These are phyloP conservation scores for Marasmarcha lunaedactyla DNA, from an alignment of 2,888 invertebrate species.

Conservation along the genomic window DNA sequence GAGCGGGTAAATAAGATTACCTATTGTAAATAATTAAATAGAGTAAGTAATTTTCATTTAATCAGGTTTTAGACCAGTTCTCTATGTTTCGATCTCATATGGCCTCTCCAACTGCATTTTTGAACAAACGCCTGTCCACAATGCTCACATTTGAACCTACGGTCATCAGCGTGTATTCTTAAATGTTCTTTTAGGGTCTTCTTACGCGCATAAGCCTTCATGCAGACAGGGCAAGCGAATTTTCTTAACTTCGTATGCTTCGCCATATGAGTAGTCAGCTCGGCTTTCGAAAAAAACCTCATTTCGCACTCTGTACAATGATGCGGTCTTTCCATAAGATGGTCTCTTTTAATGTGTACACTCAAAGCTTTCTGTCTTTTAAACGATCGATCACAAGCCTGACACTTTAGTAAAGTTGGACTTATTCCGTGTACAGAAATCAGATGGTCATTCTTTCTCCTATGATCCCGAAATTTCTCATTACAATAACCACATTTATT, in stretches of 20 bases:
- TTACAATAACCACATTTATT: conserved; percentile 32
- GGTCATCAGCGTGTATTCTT: conserved; percentile 27
- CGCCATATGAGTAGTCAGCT: conserved; percentile 30
- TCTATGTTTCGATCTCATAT: conserved; percentile 35
- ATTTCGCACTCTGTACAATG: conserved; percentile 52
- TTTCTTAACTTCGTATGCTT: conserved; percentile 34
- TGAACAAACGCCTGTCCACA: conserved; percentile 31
- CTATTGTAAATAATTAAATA: no score
- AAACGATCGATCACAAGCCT: conserved; percentile 37
- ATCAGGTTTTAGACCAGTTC: neutral
- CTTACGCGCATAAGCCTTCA: conserved; percentile 32
- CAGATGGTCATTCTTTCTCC: conserved; percentile 38
- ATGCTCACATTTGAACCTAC: conserved; percentile 25
- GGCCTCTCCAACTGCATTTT: conserved; percentile 41
- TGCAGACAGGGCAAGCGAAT: conserved; percentile 38
- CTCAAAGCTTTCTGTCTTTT: conserved; percentile 28
- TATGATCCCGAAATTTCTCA: conserved; percentile 33
- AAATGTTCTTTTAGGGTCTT: conserved; percentile 38
- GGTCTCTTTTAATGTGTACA: conserved; percentile 39
- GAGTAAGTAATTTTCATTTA: no score
- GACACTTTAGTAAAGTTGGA: conserved; percentile 29
- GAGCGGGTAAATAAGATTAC: no score
- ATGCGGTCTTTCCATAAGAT: conserved; percentile 42
- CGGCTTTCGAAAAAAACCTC: conserved; percentile 28
- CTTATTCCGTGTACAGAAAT: conserved; percentile 30